A percentile compares a stretch with the other conserved stretches of the same genome.
Evolutionary conservation across 2,113 vertebrate genomes (phyloP).

Genomic region (Ia io): DNA sequence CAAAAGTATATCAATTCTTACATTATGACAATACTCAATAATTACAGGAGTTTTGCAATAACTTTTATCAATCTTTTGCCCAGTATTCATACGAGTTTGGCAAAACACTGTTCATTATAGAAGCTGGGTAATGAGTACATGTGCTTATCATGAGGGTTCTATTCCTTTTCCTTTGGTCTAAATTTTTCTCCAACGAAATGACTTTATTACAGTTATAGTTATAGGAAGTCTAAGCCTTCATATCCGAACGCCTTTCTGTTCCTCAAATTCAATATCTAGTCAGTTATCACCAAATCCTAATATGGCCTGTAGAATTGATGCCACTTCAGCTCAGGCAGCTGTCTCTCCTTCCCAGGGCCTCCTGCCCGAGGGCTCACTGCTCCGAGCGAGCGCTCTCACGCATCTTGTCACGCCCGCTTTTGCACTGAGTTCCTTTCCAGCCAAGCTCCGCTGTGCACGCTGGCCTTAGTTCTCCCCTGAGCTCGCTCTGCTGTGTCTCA

Average conservation of each 20-base stretch:
- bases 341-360: background rate
- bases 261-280: background rate
- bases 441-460: rapidly evolving
- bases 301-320: rapidly evolving
- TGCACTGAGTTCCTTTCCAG: background rate
- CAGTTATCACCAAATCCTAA: background rate
- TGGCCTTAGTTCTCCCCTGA: background rate
- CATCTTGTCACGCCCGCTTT: background rate
- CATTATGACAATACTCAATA: background rate
- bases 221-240: background rate
- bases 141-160: background rate
- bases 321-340: background rate
- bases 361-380: background rate
- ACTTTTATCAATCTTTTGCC: background rate
- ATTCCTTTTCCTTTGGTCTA: background rate
- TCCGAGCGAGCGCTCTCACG: too few species aligned
- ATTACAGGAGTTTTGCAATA: background rate
- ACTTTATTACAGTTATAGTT: background rate
- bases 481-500: background rate
- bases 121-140: background rate
- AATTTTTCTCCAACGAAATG: background rate
- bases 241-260: background rate
- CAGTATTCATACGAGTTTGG: background rate
- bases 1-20: background rate
- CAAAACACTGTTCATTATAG: background rate